A percentile compares a stretch with the other conserved stretches of the same genome.
These are phyloP conservation scores for Pyrochroa serraticornis DNA, from an alignment of 2,888 invertebrate genomes.

Conservation along the genomic window DNA sequence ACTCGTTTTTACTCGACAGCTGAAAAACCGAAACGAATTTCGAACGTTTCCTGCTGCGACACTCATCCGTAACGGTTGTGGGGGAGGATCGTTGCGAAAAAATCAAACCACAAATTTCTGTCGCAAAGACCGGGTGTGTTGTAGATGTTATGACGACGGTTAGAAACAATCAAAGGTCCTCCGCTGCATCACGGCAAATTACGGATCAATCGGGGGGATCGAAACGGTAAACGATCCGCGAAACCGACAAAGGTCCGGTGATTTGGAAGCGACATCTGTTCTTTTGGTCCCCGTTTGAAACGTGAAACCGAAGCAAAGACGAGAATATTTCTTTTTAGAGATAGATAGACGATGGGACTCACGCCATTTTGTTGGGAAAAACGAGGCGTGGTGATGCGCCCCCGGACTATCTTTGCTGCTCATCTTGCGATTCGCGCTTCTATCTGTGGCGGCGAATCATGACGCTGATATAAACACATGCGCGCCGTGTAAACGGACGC, in stretches of 20 bases:
- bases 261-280: slow-evolving; percentile 13
- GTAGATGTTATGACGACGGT: no score
- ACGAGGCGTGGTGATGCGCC: slow-evolving; percentile 28
- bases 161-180: no score
- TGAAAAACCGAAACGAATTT: not conserved
- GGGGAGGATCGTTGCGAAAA: no score
- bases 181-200: not conserved
- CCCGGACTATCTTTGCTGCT: slow-evolving; percentile 26
- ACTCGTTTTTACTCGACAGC: not conserved
- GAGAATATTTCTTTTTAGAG: not conserved
- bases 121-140: no score
- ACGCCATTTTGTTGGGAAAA: slow-evolving; percentile 18
- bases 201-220: slow-evolving; percentile 20
- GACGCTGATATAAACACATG: slow-evolving; percentile 13
- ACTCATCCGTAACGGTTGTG: not conserved
- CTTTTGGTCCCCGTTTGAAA: slow-evolving; percentile 29
- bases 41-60: not conserved
- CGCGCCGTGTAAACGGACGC: slow-evolving; percentile 14
- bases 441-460: slow-evolving; percentile 26
- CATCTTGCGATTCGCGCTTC: slow-evolving; percentile 20
- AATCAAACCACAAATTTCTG: no score
- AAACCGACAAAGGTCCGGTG: slow-evolving; percentile 22
- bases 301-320: not conserved
- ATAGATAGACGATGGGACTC: not conserved
- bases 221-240: slow-evolving; percentile 21